Conservation (phyloP, 2,888 invertebrate species). For the Drosophila quinaria region DNA sequence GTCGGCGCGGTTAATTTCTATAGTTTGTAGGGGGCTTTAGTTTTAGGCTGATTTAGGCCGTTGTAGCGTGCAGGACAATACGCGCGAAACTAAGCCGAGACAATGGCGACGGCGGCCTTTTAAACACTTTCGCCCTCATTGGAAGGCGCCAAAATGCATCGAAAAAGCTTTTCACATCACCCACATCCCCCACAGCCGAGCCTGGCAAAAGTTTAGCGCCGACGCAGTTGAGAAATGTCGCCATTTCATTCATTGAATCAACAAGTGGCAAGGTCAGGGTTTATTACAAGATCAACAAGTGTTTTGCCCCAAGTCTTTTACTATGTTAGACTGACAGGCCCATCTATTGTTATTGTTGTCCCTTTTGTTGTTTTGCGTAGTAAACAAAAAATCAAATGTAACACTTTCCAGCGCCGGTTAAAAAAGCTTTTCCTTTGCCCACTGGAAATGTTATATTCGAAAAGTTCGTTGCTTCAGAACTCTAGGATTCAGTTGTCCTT, state of each 20-base stretch:
- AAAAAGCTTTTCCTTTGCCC: constrained; percentile 48
- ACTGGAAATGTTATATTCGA: constrained; percentile 47
- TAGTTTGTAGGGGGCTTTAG: background rate
- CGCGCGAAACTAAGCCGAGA: constrained; percentile 70
- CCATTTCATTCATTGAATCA: constrained; percentile 55
- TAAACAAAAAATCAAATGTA: constrained; percentile 49
- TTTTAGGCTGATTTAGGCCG: too few relatives aligned
- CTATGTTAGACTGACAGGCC: background rate
- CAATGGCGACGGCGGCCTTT: constrained; percentile 58
- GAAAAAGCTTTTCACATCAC: constrained; percentile 52
- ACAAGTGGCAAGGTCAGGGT: constrained; percentile 67
- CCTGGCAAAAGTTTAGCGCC: constrained; percentile 3
- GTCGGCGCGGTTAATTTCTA: constrained; percentile 21
- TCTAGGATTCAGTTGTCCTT: constrained; percentile 11
- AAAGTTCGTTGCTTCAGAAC: background rate
- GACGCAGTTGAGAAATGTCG: constrained; percentile 33
- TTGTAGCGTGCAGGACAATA: constrained; percentile 54
- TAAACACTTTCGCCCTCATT: constrained; percentile 56
- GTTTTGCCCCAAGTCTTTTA: background rate
- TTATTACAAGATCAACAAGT: constrained; percentile 61
- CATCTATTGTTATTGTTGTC: constrained; percentile 13
- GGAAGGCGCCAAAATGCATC: constrained; percentile 67
- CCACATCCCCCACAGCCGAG: background rate
- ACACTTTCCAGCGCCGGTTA: constrained; percentile 45
- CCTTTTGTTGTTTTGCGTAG: background rate